Evolutionary conservation across 2,113 vertebrate genomes (phyloP).

Genomic region (Lontra canadensis): DNA sequence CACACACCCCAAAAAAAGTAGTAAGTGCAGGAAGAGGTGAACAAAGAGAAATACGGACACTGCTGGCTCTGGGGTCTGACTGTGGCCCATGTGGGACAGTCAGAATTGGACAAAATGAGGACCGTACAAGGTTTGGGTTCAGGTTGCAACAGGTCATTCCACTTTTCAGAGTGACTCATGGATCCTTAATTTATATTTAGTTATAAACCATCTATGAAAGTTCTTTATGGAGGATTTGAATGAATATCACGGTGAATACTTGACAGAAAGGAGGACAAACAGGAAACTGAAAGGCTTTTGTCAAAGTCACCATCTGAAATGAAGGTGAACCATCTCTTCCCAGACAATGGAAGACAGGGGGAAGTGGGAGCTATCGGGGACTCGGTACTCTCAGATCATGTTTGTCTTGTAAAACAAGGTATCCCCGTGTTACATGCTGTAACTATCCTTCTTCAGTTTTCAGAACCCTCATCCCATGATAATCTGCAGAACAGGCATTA

Average conservation of each 20-base stretch:
- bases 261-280: constrained; percentile 4
- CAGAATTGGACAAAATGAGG: background rate
- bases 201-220: background rate
- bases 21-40: background rate
- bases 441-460: background rate
- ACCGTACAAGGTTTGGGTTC: background rate
- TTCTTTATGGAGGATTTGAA: background rate
- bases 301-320: background rate
- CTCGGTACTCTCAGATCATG: background rate
- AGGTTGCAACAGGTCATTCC: background rate
- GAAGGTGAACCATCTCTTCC: background rate
- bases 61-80: background rate
- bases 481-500: background rate
- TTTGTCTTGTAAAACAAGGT: background rate
- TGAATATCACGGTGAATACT: background rate
- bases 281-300: constrained; percentile 35
- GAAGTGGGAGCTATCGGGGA: no score
- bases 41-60: background rate
- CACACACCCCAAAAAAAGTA: background rate
- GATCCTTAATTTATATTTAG: constrained; percentile 7
- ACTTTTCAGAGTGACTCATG: constrained; percentile 28
- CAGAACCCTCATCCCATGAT: background rate
- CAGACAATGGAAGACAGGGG: background rate
- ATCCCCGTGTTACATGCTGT: accelerated
- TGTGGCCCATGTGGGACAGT: background rate